Evolutionary conservation across 2,888 invertebrate genomes (phyloP), one percentile per base, ranked within the genome.

Genomic region (Urechis unicinctus): DNA sequence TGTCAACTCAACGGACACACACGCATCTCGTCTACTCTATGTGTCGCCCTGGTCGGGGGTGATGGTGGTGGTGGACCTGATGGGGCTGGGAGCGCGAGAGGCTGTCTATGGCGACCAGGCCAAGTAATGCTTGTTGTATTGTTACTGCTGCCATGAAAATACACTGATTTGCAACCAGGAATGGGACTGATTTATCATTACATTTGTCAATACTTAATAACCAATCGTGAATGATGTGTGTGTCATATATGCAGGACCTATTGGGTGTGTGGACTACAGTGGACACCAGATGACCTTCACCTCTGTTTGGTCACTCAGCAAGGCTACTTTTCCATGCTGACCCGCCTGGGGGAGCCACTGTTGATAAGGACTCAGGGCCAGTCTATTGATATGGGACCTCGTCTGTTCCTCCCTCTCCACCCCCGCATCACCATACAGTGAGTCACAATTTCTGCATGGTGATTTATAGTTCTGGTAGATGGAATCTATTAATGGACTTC

Each of bases 221-320:
- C n/a, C n/a, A n/a, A n/a, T n/a, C n/a, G n/a, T n/a, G n/a, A n/a
- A n/a, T n/a, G n/a, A n/a, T n/a, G n/a, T n/a, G n/a, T n/a, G n/a
- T n/a, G n/a, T n/a, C n/a, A n/a, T n/a, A n/a, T n/a, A n/a, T n/a
- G 4, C 62, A 74, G 74, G 52, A 62, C 65, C 2, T 72, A 71
- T 55, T 76, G 75, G 74, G 63, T 74, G 41, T 57, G 59, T 25
- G 72, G 72, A 50, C 59, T 75, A 59, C 53, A 66, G 5, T 77
- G 75, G 77, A 72, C 71, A 5, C 63, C 54, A 47, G 71, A 75
- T 61, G 71, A 69, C 54, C 62, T 76, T 47, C 74, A 74, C 56
- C 49, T 75, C 48, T 69, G 66, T 29, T 66, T 70, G 50, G 69
- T 73, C 4, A 65, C 70, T 42, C 62, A 66, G 53, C 71, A 69